Conservation (phyloP, 2,888 invertebrate genomes). For the Salticus scenicus region DNA sequence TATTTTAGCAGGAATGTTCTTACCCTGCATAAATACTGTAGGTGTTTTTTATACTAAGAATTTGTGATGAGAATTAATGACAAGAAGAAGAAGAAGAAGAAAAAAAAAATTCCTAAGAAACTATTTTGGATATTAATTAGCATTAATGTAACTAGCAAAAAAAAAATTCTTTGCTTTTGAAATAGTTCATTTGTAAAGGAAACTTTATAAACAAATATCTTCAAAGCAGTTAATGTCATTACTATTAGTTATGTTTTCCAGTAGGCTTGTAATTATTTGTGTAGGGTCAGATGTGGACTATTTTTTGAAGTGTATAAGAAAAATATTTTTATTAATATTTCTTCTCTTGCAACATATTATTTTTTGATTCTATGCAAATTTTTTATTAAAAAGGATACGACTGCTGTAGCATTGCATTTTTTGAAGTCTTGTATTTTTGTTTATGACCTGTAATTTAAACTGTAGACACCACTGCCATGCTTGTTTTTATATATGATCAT, state of each 20-base stretch:
- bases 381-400: no score
- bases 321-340: background rate
- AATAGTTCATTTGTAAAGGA: no score
- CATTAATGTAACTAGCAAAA: background rate
- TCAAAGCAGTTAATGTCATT: no score
- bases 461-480: slow-evolving; percentile 8
- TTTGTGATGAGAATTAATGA: slow-evolving; percentile 7
- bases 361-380: background rate
- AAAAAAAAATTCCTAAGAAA: slow-evolving; percentile 3
- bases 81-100: no score
- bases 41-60: background rate
- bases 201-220: no score
- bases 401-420: background rate
- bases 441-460: background rate
- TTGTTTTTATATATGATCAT: background rate
- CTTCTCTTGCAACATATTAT: background rate
- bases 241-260: background rate
- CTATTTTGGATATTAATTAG: slow-evolving; percentile 12
- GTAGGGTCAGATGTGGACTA: background rate
- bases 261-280: background rate
- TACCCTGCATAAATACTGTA: background rate
- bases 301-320: background rate
- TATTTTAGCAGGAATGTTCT: slow-evolving; percentile 1
- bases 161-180: background rate
- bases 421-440: background rate